Evolutionary conservation across 2,888 invertebrate genomes (phyloP), one percentile per base, ranked within the genome.

Genomic region (Thecocarcelia acutangulata): DNA sequence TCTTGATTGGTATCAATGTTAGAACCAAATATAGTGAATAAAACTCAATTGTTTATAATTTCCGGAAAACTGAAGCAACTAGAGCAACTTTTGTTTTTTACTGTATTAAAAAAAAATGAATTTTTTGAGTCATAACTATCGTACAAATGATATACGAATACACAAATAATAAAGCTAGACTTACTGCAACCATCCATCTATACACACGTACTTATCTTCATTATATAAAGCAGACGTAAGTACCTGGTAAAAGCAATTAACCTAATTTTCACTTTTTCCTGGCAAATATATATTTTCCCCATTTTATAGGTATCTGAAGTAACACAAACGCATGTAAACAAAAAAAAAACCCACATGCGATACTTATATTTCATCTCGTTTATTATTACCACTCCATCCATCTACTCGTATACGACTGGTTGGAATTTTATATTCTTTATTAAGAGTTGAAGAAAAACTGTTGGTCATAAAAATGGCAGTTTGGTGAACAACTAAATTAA

Each of bases 201-300:
- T 11, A 9, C 15, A 44, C 6, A 15, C 15, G 9, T 9, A 44
- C 44, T 44, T 15, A 44, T 3, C 15, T 33, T 33, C 33, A 33
- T 33, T 33, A 33, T 33, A 9, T 33, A 33, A 33, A 33, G 8
- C 9, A 33, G 33, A 33, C 44, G 15, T 15, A 82, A 82, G 77
- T 77, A 77, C 76, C 69, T 54, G 73, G 81, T 74, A 82, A 77
- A 81, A 78, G 81, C 73, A 78, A 82, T 82, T 82, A 82, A 82
- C 82, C 82, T 78, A 82, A 82, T 70, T 82, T 81, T 50, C 63
- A 68, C 56, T 68, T 61, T 28, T 61, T 61, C 15, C 42, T 50
- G 52, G 0, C 50, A 52, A 68, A 17, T 9, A 12, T 12, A 28
- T 52, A 50, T 46, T 69, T 42, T 61, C 24, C 50, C 44, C 15